phyloP scores from a whole-genome alignment of 2,113 vertebrate species.

The Spilogale gracilis region DNA sequence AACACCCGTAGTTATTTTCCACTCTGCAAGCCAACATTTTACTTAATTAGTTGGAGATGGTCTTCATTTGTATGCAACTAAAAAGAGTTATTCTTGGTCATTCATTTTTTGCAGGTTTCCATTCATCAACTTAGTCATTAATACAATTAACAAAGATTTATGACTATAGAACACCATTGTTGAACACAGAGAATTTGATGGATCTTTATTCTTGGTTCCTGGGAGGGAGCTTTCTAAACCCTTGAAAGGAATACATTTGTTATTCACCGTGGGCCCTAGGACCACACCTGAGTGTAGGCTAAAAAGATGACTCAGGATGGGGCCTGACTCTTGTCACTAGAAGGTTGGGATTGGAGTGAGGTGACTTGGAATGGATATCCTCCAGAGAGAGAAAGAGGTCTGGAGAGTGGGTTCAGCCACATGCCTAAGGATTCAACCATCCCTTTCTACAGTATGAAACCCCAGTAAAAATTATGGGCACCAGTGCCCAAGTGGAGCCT shows the following conservation, averaged over 20 bases:
- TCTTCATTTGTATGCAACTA: background rate
- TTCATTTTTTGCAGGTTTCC: constrained; percentile 18
- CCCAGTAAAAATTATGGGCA: background rate
- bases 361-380: background rate
- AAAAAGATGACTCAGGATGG: background rate
- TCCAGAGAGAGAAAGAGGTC: background rate
- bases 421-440: background rate
- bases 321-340: background rate
- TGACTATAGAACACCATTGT: background rate
- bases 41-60: background rate
- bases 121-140: constrained; percentile 41
- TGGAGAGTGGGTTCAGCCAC: background rate
- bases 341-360: background rate
- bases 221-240: background rate
- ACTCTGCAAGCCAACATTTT: background rate
- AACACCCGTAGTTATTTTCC: background rate
- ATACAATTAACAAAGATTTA: constrained; percentile 19
- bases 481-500: background rate
- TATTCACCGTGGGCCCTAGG: background rate
- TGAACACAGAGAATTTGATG: background rate
- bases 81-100: background rate
- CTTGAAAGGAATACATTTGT: background rate
- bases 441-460: background rate
- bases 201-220: background rate
- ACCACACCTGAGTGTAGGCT: background rate